These are phyloP conservation scores for Campoplex capitator DNA, from an alignment of 2,888 invertebrate species.

Conservation along the genomic window DNA sequence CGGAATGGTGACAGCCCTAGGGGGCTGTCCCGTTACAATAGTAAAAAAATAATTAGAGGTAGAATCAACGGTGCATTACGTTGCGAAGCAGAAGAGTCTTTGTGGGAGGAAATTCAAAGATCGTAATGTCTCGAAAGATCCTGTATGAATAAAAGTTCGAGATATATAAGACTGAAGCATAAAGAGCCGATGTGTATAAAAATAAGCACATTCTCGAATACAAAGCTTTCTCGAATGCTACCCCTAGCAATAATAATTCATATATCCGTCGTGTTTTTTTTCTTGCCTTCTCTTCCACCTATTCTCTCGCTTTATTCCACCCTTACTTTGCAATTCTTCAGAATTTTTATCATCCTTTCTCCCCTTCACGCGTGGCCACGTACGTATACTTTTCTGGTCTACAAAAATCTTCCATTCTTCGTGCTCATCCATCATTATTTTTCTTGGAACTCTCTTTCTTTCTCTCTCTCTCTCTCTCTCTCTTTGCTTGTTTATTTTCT, in stretches of 20 bases:
- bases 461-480: background rate
- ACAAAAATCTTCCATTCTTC: slow-evolving; percentile 42
- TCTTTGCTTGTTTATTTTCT: slow-evolving; percentile 46
- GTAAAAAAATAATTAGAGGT: background rate
- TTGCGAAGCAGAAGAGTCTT: background rate
- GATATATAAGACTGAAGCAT: background rate
- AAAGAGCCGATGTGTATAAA: background rate
- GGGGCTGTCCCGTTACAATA: too few relatives aligned
- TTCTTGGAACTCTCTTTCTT: slow-evolving; percentile 8
- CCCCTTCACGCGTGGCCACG: slow-evolving; percentile 15
- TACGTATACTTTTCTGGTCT: slow-evolving; percentile 10
- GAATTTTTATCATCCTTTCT: slow-evolving; percentile 13
- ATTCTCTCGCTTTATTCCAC: slow-evolving; percentile 13
- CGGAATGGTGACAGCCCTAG: too few relatives aligned
- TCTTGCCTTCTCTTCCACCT: background rate
- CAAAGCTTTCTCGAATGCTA: slow-evolving; percentile 13
- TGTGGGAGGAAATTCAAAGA: background rate
- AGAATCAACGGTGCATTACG: background rate
- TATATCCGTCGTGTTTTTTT: slow-evolving; percentile 10
- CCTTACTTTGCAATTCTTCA: slow-evolving; percentile 10
- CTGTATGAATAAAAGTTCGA: background rate
- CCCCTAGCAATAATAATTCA: slow-evolving; percentile 42
- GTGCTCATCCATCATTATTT: slow-evolving; percentile 76
- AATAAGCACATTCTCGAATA: slow-evolving; percentile 12
- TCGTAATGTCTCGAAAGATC: slow-evolving; percentile 1